Conservation (phyloP, 2,888 invertebrate species). For the Drosophila quasianomalipes region DNA sequence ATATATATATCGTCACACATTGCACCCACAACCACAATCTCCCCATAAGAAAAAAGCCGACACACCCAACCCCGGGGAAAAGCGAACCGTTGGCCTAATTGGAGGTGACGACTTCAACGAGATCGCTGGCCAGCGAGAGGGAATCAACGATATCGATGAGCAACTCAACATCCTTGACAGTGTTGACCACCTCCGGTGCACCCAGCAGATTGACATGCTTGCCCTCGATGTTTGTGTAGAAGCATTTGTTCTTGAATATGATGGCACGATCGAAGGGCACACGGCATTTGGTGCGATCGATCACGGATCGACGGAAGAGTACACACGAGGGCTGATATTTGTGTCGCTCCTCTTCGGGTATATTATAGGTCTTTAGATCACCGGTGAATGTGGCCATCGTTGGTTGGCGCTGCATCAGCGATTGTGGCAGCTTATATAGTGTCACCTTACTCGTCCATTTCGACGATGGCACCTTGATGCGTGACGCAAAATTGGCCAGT, state of each 20-base stretch:
- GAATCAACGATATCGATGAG: slow-evolving; percentile 85
- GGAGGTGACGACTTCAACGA: slow-evolving; percentile 74
- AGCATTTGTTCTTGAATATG: slow-evolving; percentile 85
- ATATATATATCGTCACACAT: neutral
- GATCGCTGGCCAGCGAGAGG: slow-evolving; percentile 80
- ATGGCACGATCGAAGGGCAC: slow-evolving; percentile 85
- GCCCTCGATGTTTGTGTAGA: slow-evolving; percentile 85
- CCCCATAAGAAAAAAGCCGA: slow-evolving; percentile 1
- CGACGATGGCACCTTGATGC: slow-evolving; percentile 79
- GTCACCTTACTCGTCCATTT: slow-evolving; percentile 85
- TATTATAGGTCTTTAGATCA: slow-evolving; percentile 82
- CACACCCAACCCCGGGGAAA: neutral
- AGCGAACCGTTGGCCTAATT: slow-evolving; percentile 34
- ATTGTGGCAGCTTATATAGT: slow-evolving; percentile 78
- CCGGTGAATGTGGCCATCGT: slow-evolving; percentile 80
- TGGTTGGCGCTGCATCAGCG: slow-evolving; percentile 70
- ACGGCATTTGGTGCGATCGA: slow-evolving; percentile 71
- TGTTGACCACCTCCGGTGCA: slow-evolving; percentile 82
- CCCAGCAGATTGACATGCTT: slow-evolving; percentile 85
- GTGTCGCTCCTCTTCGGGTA: slow-evolving; percentile 82
- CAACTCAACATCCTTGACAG: slow-evolving; percentile 83
- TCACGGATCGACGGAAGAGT: slow-evolving; percentile 83
- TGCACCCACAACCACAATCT: neutral
- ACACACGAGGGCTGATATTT: slow-evolving; percentile 85
- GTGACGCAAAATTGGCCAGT: slow-evolving; percentile 81